Conservation (phyloP, 92 coral and sea anemone species). For the Zoanthus gigantus region DNA sequence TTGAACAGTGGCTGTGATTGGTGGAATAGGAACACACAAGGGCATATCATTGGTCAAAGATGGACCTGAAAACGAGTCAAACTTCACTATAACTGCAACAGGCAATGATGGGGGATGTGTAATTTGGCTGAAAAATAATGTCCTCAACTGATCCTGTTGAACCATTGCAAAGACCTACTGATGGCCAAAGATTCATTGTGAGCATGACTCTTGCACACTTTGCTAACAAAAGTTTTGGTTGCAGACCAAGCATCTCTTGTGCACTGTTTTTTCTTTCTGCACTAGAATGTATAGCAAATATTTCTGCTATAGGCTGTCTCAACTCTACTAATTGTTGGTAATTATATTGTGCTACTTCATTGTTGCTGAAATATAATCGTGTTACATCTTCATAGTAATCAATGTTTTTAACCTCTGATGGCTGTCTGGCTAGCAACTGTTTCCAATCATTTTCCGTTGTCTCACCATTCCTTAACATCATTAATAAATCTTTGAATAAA, state of each 20-base stretch:
- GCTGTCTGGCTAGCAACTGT: slow-evolving; percentile 26
- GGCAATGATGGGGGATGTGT: slow-evolving; percentile 29
- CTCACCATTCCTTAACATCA: slow-evolving; percentile 9
- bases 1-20: slow-evolving; percentile 52
- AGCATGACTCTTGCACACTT: neutral
- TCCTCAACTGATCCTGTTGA: slow-evolving; percentile 33
- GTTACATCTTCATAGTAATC: slow-evolving; percentile 17
- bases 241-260: slow-evolving; percentile 40
- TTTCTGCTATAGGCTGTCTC: slow-evolving; percentile 38
- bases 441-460: slow-evolving; percentile 20
- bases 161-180: slow-evolving; percentile 41
- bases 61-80: slow-evolving; percentile 34
- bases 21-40: slow-evolving; percentile 41
- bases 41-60: slow-evolving; percentile 38
- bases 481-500: slow-evolving; percentile 15
- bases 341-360: slow-evolving; percentile 23
- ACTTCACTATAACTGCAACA: slow-evolving; percentile 31
- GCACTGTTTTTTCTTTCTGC: slow-evolving; percentile 21
- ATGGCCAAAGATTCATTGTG: neutral
- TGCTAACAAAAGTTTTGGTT: slow-evolving; percentile 18
- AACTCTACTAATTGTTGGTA: slow-evolving; percentile 14
- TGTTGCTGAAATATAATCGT: slow-evolving; percentile 15
- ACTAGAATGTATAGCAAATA: slow-evolving; percentile 26
- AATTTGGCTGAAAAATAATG: slow-evolving; percentile 15
- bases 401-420: slow-evolving; percentile 21